Percentiles rank a stretch among this genome's conserved stretches.
Evolutionary conservation across 1,140 invertebrate species (phyloP).

Genomic region (Ephestia elutella): DNA sequence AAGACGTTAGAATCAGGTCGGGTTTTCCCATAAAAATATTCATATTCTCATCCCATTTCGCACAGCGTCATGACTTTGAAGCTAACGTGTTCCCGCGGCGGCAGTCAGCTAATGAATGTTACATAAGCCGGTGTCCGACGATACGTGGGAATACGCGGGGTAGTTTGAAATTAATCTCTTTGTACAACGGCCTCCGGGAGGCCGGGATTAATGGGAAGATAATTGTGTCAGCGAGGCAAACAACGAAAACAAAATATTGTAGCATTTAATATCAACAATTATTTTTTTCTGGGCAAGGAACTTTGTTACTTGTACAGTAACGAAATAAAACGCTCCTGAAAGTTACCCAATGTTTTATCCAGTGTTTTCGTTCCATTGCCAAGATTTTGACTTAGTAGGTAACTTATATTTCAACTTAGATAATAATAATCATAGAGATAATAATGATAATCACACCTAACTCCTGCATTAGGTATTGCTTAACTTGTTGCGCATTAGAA

Average conservation of each 20-base stretch:
- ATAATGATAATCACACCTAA: no score
- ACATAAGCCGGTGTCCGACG: constrained; percentile 17
- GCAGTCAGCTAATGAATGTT: constrained; percentile 39
- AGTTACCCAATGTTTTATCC: no score
- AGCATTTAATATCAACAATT: not conserved
- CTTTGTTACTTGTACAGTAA: no score
- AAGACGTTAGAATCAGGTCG: not conserved
- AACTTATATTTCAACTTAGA: no score
- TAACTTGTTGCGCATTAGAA: not conserved
- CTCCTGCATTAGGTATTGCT: not conserved
- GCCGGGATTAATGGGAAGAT: constrained; percentile 5
- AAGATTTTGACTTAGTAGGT: no score
- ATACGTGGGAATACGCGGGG: constrained; percentile 2
- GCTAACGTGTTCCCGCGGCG: constrained; percentile 24
- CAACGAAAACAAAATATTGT: not conserved
- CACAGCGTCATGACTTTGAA: constrained; percentile 16
- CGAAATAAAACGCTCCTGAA: no score
- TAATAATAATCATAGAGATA: no score
- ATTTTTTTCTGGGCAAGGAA: no score
- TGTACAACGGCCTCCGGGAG: constrained; percentile 12
- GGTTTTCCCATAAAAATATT: constrained; percentile 8
- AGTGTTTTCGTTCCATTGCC: no score
- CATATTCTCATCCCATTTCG: constrained; percentile 22
- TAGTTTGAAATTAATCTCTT: constrained; percentile 31
- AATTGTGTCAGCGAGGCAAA: constrained; percentile 5